phyloP scores from a whole-genome alignment of 2,888 invertebrate genomes.

The Mesorhabditis sp. region DNA sequence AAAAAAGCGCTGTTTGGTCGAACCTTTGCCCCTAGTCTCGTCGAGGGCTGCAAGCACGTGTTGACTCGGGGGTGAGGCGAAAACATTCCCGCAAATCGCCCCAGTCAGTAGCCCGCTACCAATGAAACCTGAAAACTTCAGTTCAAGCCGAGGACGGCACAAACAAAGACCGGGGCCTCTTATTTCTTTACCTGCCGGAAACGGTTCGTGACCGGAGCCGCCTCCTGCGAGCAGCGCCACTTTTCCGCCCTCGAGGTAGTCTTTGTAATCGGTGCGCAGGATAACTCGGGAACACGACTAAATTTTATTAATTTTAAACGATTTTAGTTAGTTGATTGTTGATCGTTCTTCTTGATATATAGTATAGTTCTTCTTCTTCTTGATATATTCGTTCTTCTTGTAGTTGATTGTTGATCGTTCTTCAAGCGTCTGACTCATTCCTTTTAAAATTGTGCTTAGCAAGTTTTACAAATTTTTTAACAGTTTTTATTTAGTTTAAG shows the following conservation, averaged over 20 bases:
- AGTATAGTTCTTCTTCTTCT: too few relatives aligned
- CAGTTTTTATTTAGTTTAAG: too few relatives aligned
- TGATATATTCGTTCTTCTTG: too few relatives aligned
- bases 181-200: conserved; percentile 56
- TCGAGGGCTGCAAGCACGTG: conserved; percentile 69
- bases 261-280: conserved; percentile 54
- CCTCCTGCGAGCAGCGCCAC: conserved; percentile 66
- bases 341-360: too few relatives aligned
- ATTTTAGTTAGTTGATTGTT: too few relatives aligned
- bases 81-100: conserved; percentile 73
- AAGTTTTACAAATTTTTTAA: too few relatives aligned
- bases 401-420: too few relatives aligned
- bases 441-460: too few relatives aligned
- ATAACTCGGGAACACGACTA: conserved; percentile 26
- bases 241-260: conserved; percentile 7
- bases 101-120: conserved; percentile 78
- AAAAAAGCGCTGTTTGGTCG: not conserved
- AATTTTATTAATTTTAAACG: conserved; percentile 7
- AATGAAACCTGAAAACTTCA: conserved; percentile 66
- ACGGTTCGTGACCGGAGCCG: conserved; percentile 80
- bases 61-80: conserved; percentile 74
- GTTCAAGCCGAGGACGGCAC: not conserved
- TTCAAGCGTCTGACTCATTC: too few relatives aligned
- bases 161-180: conserved; percentile 1
- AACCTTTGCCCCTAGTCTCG: conserved; percentile 24